These are phyloP conservation scores for Atethmia centrago DNA, from an alignment of 2,888 invertebrate genomes.

Conservation along the genomic window DNA sequence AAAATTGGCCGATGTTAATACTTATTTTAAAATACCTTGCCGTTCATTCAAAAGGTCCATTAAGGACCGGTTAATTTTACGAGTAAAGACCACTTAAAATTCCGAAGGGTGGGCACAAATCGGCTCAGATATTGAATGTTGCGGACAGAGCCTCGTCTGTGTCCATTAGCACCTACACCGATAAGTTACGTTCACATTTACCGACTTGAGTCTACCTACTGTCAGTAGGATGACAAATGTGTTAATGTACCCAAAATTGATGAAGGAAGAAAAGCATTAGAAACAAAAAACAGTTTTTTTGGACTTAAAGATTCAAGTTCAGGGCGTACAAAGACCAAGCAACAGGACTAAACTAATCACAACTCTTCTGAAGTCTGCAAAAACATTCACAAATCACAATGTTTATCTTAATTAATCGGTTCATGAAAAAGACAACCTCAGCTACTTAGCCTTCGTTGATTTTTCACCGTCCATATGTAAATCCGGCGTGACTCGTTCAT, in stretches of 20 bases:
- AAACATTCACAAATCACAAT: background rate
- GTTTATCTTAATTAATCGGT: conserved; percentile 44
- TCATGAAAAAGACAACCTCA: conserved; percentile 69
- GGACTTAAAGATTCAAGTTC: background rate
- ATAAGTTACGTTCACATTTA: conserved; percentile 76
- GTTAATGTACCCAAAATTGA: conserved; percentile 40
- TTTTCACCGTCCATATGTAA: conserved; percentile 76
- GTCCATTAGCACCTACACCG: conserved; percentile 85
- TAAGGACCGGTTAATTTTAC: conserved; percentile 82
- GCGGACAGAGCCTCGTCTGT: conserved; percentile 75
- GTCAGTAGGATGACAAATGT: conserved; percentile 75
- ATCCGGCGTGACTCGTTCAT: conserved; percentile 83
- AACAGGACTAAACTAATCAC: conserved; percentile 40
- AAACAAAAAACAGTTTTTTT: background rate
- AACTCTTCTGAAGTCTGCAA: conserved; percentile 42
- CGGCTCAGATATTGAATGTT: conserved; percentile 84
- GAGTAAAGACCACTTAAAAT: conserved; percentile 81
- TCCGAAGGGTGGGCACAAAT: conserved; percentile 80
- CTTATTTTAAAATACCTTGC: conserved; percentile 80
- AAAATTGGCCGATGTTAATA: conserved; percentile 72
- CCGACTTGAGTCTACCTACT: conserved; percentile 65
- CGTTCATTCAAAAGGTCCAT: conserved; percentile 76
- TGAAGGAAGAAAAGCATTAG: conserved; percentile 10
- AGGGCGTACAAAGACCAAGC: background rate
- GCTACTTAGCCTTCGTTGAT: conserved; percentile 71